Conservation (phyloP, 2,113 vertebrate genomes). For the Anthoscopus minutus region DNA sequence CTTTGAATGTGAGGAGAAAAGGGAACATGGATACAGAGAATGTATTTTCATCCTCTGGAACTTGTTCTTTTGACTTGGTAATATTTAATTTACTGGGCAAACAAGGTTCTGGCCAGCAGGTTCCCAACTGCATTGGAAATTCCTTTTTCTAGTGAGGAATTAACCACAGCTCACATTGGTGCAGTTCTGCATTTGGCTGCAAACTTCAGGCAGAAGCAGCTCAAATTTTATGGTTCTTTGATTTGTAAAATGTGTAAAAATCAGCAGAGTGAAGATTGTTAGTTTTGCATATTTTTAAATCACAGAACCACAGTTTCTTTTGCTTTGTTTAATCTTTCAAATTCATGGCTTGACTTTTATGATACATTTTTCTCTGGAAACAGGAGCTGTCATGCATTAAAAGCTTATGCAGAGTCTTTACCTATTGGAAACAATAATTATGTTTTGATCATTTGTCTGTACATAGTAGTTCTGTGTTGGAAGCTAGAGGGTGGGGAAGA, state of each 20-base stretch:
- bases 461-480: not conserved
- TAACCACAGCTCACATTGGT: not conserved
- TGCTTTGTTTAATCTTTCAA: not conserved
- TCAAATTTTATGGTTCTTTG: not conserved
- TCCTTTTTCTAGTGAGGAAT: not conserved
- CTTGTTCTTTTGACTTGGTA: not conserved
- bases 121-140: accelerated
- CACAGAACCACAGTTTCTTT: not conserved
- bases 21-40: not conserved
- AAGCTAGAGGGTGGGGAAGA: not conserved
- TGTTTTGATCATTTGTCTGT: not conserved
- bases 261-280: not conserved
- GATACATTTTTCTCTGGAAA: not conserved
- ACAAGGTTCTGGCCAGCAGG: not conserved
- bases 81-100: not conserved
- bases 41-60: not conserved
- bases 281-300: not conserved
- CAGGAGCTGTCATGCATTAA: not conserved
- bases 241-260: not conserved
- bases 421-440: not conserved
- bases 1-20: not conserved
- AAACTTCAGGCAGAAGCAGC: not conserved
- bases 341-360: not conserved
- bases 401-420: not conserved
- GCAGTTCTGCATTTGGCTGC: not conserved